Evolutionary conservation across 92 coral and sea anemone species (phyloP).

Genomic region (Epizoanthus ramosus): DNA sequence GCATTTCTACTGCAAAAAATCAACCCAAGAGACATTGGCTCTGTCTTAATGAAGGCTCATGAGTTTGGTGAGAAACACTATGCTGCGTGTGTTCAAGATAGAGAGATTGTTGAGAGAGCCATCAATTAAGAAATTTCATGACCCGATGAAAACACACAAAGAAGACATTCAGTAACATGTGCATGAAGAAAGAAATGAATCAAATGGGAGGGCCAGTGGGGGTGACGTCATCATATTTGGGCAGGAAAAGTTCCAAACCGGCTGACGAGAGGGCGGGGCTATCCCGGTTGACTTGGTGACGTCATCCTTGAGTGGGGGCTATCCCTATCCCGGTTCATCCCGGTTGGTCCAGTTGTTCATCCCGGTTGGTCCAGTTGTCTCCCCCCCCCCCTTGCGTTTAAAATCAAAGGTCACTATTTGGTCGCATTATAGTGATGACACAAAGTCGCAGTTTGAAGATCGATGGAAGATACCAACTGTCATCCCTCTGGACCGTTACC

Average conservation of each 20-base stretch:
- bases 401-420: conserved; percentile 36
- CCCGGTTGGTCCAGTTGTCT: no score
- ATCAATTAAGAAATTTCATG: neutral
- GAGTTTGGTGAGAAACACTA: conserved; percentile 27
- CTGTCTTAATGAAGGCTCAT: conserved; percentile 36
- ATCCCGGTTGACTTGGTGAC: no score
- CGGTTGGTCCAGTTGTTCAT: no score
- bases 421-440: conserved; percentile 31
- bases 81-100: neutral
- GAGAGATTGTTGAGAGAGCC: conserved; percentile 16
- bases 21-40: conserved; percentile 36
- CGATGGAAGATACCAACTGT: conserved; percentile 41
- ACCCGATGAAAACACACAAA: conserved; percentile 10
- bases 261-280: no score
- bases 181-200: conserved; percentile 26
- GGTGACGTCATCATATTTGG: no score
- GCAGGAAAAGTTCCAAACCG: no score
- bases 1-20: conserved; percentile 46
- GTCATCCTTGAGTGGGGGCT: no score
- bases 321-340: no score
- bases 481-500: conserved; percentile 49
- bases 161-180: conserved; percentile 7
- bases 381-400: neutral
- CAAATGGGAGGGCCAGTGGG: conserved; percentile 1
- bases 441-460: conserved; percentile 36